Evolutionary conservation across 2,797 vertebrate genomes (phyloP).

Genomic region (Alcedo quadribrachys): DNA sequence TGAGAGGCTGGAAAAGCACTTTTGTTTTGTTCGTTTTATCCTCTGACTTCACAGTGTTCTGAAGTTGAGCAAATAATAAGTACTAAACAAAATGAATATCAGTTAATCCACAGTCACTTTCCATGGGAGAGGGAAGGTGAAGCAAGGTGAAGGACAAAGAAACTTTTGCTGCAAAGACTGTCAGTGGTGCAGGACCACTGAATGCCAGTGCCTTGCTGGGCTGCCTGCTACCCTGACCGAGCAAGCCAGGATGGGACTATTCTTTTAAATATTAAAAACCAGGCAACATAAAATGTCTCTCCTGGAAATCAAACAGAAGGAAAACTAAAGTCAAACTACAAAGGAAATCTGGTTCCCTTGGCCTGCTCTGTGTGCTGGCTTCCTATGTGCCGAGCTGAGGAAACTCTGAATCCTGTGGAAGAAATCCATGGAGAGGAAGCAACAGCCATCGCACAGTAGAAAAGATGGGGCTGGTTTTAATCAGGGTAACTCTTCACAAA

Average conservation of each 20-base stretch:
- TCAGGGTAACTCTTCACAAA: slow-evolving; percentile 57
- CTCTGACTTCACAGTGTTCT: neutral
- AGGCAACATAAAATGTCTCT: slow-evolving; percentile 18
- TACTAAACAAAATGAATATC: neutral
- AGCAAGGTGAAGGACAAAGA: neutral
- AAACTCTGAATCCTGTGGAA: slow-evolving; percentile 66
- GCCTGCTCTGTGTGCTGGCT: slow-evolving; percentile 18
- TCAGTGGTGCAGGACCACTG: neutral
- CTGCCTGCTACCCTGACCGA: neutral
- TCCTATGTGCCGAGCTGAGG: slow-evolving; percentile 24
- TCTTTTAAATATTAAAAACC: neutral
- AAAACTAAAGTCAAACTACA: slow-evolving; percentile 60
- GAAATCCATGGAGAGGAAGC: slow-evolving; percentile 67
- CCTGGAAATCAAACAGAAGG: slow-evolving; percentile 54
- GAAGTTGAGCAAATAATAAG: neutral
- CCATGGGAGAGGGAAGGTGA: neutral
- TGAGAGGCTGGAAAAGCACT: neutral
- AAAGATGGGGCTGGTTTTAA: slow-evolving; percentile 67
- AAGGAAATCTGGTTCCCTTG: slow-evolving; percentile 18
- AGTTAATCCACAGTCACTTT: neutral
- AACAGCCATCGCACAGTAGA: slow-evolving; percentile 15
- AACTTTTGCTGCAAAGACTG: neutral
- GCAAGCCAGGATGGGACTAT: neutral
- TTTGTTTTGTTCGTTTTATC: neutral
- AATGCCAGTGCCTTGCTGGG: neutral